Base-by-base conservation (phyloP, 2,888 invertebrate species). In the Frankliniella fusca region DNA sequence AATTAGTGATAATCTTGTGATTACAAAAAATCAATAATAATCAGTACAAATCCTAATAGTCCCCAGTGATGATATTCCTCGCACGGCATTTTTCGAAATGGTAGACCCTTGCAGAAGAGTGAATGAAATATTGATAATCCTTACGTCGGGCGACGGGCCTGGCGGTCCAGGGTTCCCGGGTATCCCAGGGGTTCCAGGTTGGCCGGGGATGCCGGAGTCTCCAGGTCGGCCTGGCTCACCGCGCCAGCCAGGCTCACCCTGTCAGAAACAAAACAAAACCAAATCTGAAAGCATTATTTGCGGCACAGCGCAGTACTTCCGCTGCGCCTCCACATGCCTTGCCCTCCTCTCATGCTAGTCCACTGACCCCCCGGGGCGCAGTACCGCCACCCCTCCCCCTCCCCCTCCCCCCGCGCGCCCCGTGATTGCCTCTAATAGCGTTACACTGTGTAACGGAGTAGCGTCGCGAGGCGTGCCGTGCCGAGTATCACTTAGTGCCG, bases 111-210 rank as follows among this genome's bases (percentile, higher is more conserved):
- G n/a, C n/a, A n/a, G n/a, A n/a, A n/a, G n/a, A 80, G n/a, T 70
- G 80, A 80, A 80, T 83, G 15, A 18, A 83, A 54, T 49, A 12
- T 38, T 81, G 10, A 0, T n/a, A 80, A 81, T 81, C 85, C 89
- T 84, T 82, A 85, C 85, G 82, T 85, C 85, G 9, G 85, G 84
- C 79, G 83, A 70, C 38, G 84, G 84, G 27, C 84, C 85, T 38
- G 87, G 86, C 0, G 83, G 84, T n/a, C 85, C 85, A 15, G 86
- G 85, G 80, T 83, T 84, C 48, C 85, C 84, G 38, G 83, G 85
- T 0, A 83, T 79, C 3, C 85, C 86, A 9, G 85, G 85, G 0
- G 81, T 76, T 48, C 84, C 86, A 2, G 85, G 85, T 0, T 81
- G 38, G 0, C 84, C 86, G 5, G 85, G 83, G 0, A 81, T 81